Percentiles rank a stretch among this genome's conserved stretches.
Evolutionary conservation across 2,888 invertebrate species (phyloP).

Genomic region (Palloptera scutellata): DNA sequence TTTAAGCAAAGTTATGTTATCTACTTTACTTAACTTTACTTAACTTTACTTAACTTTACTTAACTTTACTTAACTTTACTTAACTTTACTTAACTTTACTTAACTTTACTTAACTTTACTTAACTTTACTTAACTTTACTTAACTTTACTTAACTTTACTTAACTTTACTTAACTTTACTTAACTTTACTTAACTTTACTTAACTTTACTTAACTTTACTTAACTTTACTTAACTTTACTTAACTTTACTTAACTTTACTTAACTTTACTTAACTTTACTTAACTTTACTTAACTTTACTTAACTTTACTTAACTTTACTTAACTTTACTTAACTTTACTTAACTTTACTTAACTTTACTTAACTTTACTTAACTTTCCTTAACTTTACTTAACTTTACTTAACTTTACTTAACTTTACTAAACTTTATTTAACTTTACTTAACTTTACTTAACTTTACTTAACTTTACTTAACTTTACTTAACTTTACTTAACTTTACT

Average conservation of each 20-base stretch:
- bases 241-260: too few relatives aligned
- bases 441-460: not conserved
- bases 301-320: slow-evolving; percentile 4
- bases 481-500: not conserved
- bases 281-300: not conserved
- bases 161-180: not conserved
- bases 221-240: slow-evolving; percentile 3
- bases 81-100: slow-evolving; percentile 16
- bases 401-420: slow-evolving; percentile 20
- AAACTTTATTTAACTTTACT: slow-evolving; percentile 4
- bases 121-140: slow-evolving; percentile 23
- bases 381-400: slow-evolving; percentile 20
- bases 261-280: not conserved
- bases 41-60: not conserved
- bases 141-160: not conserved
- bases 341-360: slow-evolving; percentile 23
- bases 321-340: slow-evolving; percentile 5
- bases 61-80: slow-evolving; percentile 21
- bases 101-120: slow-evolving; percentile 14
- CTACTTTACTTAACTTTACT: slow-evolving; percentile 1
- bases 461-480: not conserved
- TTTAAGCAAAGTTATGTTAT: too few relatives aligned
- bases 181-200: slow-evolving; percentile 1
- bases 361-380: slow-evolving; percentile 21
- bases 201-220: slow-evolving; percentile 5